These are phyloP conservation scores for Cherax destructor DNA, from an alignment of 1,140 invertebrate genomes.

Conservation along the genomic window DNA sequence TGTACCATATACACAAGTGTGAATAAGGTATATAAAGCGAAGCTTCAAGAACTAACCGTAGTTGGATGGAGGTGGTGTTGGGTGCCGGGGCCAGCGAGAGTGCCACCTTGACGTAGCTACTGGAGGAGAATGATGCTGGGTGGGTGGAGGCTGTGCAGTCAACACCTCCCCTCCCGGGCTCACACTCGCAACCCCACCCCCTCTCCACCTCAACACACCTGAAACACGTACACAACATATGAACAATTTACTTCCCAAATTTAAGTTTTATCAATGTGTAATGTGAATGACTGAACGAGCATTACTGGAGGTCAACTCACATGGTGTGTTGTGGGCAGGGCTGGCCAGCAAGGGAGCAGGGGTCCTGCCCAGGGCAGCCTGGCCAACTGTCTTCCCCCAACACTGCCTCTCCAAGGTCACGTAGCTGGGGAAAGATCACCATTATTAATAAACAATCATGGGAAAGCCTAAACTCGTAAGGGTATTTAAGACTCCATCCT, in stretches of 20 bases:
- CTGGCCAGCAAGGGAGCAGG: background rate
- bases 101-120: conserved; percentile 96
- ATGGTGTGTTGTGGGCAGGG: conserved; percentile 22
- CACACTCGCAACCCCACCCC: conserved; percentile 85
- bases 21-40: too few species aligned
- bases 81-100: conserved; percentile 93
- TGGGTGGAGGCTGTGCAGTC: conserved; percentile 89
- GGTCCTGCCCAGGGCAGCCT: conserved; percentile 19
- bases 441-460: too few species aligned
- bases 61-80: conserved; percentile 92
- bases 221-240: background rate
- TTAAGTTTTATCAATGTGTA: too few species aligned
- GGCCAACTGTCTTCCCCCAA: conserved; percentile 38
- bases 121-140: conserved; percentile 90
- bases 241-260: too few species aligned
- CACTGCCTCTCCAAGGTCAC: conserved; percentile 43
- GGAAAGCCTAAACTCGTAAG: too few species aligned
- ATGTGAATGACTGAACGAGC: too few species aligned
- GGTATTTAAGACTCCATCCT: too few species aligned
- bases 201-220: conserved; percentile 22
- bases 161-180: conserved; percentile 91
- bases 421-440: conserved; percentile 3
- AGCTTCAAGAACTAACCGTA: conserved; percentile 74
- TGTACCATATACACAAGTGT: too few species aligned
- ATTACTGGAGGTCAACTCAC: background rate